Conservation (phyloP, 2,113 vertebrate species). For the Myxocyprinus asiaticus region DNA sequence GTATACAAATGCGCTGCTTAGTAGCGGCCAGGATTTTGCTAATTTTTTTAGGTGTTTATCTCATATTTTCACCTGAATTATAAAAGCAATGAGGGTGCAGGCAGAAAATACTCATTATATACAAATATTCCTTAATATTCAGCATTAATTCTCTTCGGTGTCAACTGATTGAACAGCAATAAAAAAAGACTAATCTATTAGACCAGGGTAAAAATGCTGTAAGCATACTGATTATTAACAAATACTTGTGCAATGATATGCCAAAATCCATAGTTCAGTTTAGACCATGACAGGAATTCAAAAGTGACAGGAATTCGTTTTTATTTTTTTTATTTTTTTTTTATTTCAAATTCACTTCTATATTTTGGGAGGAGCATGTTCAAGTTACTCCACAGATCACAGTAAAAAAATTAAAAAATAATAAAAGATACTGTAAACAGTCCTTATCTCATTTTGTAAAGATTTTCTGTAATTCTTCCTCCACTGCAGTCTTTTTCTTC, state of each 20-base stretch:
- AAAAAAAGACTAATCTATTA: too few relatives aligned
- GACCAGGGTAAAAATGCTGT: too few relatives aligned
- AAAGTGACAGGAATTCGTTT: too few relatives aligned
- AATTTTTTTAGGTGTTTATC: neutral
- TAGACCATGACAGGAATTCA: too few relatives aligned
- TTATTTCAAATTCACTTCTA: neutral
- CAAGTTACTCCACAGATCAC: neutral
- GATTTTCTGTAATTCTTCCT: neutral
- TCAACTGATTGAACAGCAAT: too few relatives aligned
- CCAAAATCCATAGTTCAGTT: too few relatives aligned
- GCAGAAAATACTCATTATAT: neutral
- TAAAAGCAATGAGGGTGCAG: neutral
- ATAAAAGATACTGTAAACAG: too few relatives aligned
- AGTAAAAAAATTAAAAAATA: neutral
- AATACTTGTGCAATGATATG: too few relatives aligned
- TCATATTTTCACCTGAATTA: slow-evolving; percentile 5
- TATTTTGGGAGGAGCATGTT: neutral
- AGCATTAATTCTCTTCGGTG: too few relatives aligned
- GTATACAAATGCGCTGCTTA: neutral
- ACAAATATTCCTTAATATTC: neutral
- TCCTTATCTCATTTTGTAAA: neutral
- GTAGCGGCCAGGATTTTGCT: neutral
- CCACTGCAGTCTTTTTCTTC: neutral
- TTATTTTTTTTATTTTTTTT: too few relatives aligned
- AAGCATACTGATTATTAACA: too few relatives aligned